Conservation (phyloP, 2,113 vertebrate genomes). For the Tachysurus fulvidraco region DNA sequence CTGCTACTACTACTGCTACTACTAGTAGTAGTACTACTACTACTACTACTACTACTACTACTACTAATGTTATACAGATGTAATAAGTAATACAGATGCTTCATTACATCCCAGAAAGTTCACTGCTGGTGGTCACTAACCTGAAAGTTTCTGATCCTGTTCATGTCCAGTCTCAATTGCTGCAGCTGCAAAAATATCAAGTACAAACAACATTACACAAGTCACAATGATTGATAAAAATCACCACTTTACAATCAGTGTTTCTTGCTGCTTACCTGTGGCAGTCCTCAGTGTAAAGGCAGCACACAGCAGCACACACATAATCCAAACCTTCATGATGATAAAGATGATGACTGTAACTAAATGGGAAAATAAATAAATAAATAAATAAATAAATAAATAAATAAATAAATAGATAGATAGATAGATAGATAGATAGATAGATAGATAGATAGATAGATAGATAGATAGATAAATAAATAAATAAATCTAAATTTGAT, state of each 20-base stretch:
- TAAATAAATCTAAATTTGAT: too few relatives aligned
- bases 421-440: too few relatives aligned
- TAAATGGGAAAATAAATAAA: too few relatives aligned
- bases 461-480: too few relatives aligned
- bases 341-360: background rate
- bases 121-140: background rate
- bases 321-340: slow-evolving; percentile 31
- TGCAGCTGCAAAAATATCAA: background rate
- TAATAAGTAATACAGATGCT: too few relatives aligned
- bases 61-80: too few relatives aligned
- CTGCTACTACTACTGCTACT: too few relatives aligned
- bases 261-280: slow-evolving; percentile 6
- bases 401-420: too few relatives aligned
- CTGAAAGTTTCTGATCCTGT: background rate
- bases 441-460: too few relatives aligned
- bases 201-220: background rate
- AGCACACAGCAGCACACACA: slow-evolving; percentile 1
- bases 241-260: background rate
- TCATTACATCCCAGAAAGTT: background rate
- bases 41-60: too few relatives aligned
- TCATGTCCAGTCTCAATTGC: background rate
- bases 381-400: too few relatives aligned
- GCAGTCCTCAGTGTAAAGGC: background rate
- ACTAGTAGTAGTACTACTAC: too few relatives aligned
- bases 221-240: background rate